phyloP scores from a whole-genome alignment of 2,888 invertebrate species.

The Diogma glabrata region DNA sequence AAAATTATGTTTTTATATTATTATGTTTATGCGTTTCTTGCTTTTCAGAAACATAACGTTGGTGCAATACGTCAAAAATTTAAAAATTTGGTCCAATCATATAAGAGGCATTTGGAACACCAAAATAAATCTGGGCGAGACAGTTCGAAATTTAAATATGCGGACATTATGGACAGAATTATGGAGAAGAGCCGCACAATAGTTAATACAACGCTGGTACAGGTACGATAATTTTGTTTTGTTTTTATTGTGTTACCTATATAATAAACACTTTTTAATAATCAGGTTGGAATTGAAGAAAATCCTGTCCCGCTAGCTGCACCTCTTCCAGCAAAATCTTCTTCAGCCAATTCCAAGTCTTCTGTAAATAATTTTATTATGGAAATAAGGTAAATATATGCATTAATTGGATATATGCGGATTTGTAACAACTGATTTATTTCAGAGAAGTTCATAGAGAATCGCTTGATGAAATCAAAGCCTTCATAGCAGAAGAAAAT shows the following conservation, averaged over 20 bases:
- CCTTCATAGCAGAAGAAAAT: background rate
- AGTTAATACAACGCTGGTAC: too few relatives aligned
- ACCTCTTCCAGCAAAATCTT: background rate
- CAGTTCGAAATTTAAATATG: background rate
- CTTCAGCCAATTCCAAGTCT: too few relatives aligned
- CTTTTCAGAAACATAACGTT: too few relatives aligned
- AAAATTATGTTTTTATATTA: too few relatives aligned
- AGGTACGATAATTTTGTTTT: background rate
- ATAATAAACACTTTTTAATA: background rate
- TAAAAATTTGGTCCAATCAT: background rate
- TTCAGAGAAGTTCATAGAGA: too few relatives aligned
- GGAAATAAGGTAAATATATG: background rate
- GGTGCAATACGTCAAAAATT: too few relatives aligned
- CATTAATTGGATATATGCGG: background rate
- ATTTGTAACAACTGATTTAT: background rate
- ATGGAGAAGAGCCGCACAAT: background rate
- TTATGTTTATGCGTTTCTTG: too few relatives aligned
- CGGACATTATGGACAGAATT: background rate
- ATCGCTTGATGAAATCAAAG: background rate
- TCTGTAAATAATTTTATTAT: background rate
- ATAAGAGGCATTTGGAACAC: background rate
- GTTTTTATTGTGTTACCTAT: background rate
- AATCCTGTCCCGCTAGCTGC: background rate
- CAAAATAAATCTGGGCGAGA: background rate
- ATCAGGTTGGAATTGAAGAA: background rate